phyloP scores from a whole-genome alignment of 2,113 vertebrate species.

The Glaucidium brasilianum region DNA sequence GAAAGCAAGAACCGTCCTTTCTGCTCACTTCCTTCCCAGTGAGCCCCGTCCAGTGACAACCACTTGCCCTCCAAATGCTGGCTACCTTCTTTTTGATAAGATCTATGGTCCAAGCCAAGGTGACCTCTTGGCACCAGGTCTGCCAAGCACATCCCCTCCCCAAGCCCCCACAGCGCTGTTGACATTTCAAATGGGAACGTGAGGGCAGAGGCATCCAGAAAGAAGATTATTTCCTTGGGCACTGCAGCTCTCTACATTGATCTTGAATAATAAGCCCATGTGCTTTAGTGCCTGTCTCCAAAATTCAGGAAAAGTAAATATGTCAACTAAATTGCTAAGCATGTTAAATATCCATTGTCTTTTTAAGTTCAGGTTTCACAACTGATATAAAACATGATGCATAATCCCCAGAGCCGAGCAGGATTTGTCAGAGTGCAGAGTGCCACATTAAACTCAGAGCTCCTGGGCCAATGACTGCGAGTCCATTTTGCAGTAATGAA shows the following conservation, averaged over 20 bases:
- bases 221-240: slow-evolving; percentile 1
- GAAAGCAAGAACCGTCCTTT: neutral
- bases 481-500: slow-evolving; percentile 70
- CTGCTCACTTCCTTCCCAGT: neutral
- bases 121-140: neutral
- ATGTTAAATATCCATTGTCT: slow-evolving; percentile 42
- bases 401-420: neutral
- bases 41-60: neutral
- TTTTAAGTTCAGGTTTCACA: slow-evolving; percentile 45
- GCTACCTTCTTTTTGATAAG: neutral
- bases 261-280: slow-evolving; percentile 21
- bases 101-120: neutral
- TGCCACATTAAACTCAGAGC: slow-evolving; percentile 49
- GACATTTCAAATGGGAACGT: neutral
- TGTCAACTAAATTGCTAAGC: slow-evolving; percentile 25
- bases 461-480: slow-evolving; percentile 56
- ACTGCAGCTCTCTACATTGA: neutral
- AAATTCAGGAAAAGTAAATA: slow-evolving; percentile 53
- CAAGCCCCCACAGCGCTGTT: neutral
- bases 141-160: neutral
- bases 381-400: slow-evolving; percentile 31
- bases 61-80: neutral
- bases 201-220: neutral
- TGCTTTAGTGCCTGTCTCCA: slow-evolving; percentile 12
- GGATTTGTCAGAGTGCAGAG: slow-evolving; percentile 40